These are phyloP conservation scores for Ivindomyrus marchei DNA, from an alignment of 2,113 vertebrate genomes.

Conservation along the genomic window DNA sequence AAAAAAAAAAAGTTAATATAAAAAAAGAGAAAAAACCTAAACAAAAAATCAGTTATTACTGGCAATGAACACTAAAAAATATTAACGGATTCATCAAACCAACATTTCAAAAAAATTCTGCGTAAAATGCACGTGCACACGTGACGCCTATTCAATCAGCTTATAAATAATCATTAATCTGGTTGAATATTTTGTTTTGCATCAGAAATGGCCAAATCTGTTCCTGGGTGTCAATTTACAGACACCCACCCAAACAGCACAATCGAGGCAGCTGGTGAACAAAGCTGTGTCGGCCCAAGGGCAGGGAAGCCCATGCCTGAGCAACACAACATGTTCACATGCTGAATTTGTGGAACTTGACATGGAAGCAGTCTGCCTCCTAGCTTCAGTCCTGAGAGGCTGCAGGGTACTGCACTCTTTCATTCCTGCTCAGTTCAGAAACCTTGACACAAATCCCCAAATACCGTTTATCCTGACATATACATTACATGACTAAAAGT, in stretches of 20 bases:
- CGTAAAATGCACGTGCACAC: background rate
- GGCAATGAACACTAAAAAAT: slow-evolving; percentile 13
- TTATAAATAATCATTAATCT: background rate
- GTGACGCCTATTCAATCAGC: background rate
- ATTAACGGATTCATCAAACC: slow-evolving; percentile 10
- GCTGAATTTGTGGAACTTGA: too few relatives aligned
- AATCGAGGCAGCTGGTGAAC: background rate
- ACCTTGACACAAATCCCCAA: background rate
- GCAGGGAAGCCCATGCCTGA: background rate
- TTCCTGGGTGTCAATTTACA: background rate
- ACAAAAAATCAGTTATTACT: slow-evolving; percentile 35
- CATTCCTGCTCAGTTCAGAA: background rate
- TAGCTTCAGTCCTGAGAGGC: background rate
- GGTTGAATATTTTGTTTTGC: background rate
- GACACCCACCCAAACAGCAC: background rate
- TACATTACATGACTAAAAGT: background rate
- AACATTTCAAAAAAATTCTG: slow-evolving; percentile 34
- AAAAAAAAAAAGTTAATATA: slow-evolving; percentile 52
- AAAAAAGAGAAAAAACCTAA: slow-evolving; percentile 47
- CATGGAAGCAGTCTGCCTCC: background rate
- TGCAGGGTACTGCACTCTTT: background rate
- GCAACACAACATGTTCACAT: background rate
- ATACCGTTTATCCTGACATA: background rate
- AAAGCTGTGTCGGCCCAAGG: background rate
- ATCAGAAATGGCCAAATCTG: background rate